A percentile compares a stretch with the other conserved stretches of the same genome.
Conservation (phyloP, 2,888 invertebrate genomes). For the Exocentrus adspersus region DNA sequence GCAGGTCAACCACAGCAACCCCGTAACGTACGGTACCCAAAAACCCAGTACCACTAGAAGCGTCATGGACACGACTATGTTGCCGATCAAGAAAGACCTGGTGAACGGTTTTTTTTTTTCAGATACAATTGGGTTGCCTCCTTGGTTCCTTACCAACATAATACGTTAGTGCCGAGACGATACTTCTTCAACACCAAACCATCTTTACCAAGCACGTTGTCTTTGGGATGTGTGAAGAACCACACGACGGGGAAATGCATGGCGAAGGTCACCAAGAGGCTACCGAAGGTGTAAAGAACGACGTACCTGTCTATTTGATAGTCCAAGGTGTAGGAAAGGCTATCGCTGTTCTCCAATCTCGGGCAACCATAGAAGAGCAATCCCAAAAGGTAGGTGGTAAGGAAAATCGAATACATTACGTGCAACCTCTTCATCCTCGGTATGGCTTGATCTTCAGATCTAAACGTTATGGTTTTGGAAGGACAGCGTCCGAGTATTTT, state of each 20-base stretch:
- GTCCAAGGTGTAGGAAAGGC: constrained; percentile 36
- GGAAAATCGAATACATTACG: constrained; percentile 45
- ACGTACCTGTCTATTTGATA: constrained; percentile 35
- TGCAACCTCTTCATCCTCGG: constrained; percentile 42
- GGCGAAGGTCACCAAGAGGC: constrained; percentile 36
- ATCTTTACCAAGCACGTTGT: not conserved
- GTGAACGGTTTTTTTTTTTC: no score
- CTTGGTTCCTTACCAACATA: constrained; percentile 12
- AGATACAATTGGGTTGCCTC: no score
- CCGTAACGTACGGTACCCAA: constrained; percentile 46
- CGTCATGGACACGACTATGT: constrained; percentile 34
- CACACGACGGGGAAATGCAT: constrained; percentile 45
- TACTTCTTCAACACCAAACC: not conserved
- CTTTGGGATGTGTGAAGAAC: constrained; percentile 28
- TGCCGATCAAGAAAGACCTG: constrained; percentile 34
- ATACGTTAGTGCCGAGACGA: not conserved
- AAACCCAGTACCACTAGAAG: constrained; percentile 47
- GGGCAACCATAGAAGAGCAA: constrained; percentile 46
- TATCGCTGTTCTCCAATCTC: constrained; percentile 43
- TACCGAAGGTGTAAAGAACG: constrained; percentile 37
- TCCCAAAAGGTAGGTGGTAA: constrained; percentile 40
- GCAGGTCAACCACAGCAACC: constrained; percentile 47
- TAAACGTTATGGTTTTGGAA: no score
- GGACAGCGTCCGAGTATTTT: no score
- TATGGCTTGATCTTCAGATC: constrained; percentile 37